These are phyloP conservation scores for Aleiodes sp. DNA, from an alignment of 1,140 invertebrate genomes.

Conservation along the genomic window DNA sequence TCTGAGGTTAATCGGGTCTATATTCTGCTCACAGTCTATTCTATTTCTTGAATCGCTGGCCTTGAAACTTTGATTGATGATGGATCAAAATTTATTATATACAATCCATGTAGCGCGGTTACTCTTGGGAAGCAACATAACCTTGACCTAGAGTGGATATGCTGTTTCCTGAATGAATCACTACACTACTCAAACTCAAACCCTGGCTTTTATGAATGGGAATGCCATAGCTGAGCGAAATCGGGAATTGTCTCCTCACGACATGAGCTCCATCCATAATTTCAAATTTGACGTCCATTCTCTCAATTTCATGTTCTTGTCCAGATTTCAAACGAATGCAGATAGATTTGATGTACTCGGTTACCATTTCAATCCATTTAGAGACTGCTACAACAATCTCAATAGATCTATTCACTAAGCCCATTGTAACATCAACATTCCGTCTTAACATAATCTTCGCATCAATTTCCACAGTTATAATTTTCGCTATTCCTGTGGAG, in stretches of 20 bases:
- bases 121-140: constrained; percentile 59
- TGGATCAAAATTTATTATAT: constrained; percentile 38
- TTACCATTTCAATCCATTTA: background rate
- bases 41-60: background rate
- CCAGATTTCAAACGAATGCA: constrained; percentile 13
- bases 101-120: constrained; percentile 41
- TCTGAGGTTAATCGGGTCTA: background rate
- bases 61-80: constrained; percentile 12
- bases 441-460: constrained; percentile 48
- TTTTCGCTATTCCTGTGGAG: constrained; percentile 23
- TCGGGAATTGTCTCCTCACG: constrained; percentile 55
- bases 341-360: background rate
- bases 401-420: constrained; percentile 46
- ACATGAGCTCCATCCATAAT: constrained; percentile 47
- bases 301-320: constrained; percentile 13
- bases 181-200: constrained; percentile 48
- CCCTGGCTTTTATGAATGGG: constrained; percentile 61
- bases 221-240: constrained; percentile 52
- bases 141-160: constrained; percentile 51
- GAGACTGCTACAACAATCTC: constrained; percentile 37
- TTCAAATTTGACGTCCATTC: constrained; percentile 18
- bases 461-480: constrained; percentile 45
- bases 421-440: constrained; percentile 50
- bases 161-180: constrained; percentile 47
- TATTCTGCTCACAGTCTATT: background rate